These are phyloP conservation scores for Chrysolina oricalcia DNA, from an alignment of 2,888 invertebrate species.

Conservation along the genomic window DNA sequence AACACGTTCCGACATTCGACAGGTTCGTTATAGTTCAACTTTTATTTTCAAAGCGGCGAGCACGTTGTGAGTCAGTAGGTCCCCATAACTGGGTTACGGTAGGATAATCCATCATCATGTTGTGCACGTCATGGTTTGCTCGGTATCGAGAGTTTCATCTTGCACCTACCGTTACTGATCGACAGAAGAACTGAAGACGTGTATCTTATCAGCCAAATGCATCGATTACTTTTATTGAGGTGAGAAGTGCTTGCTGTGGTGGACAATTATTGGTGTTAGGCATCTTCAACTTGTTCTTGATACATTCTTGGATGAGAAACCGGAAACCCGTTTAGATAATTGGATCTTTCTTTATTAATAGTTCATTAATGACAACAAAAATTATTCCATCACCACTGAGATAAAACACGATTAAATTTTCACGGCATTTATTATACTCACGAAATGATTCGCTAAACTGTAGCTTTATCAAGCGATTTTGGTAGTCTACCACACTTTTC, in stretches of 20 bases:
- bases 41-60: constrained; percentile 29
- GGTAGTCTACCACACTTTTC: too few relatives aligned
- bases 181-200: background rate
- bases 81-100: constrained; percentile 43
- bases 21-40: constrained; percentile 30
- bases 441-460: too few relatives aligned
- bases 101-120: constrained; percentile 28
- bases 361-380: too few relatives aligned
- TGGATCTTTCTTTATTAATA: too few relatives aligned
- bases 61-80: constrained; percentile 45
- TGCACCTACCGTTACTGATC: constrained; percentile 13
- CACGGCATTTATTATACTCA: too few relatives aligned
- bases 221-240: constrained; percentile 8
- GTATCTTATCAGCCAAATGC: background rate
- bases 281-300: background rate
- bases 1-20: background rate
- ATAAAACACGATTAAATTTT: too few relatives aligned
- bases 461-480: too few relatives aligned
- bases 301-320: background rate
- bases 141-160: constrained; percentile 23
- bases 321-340: background rate
- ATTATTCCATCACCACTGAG: too few relatives aligned
- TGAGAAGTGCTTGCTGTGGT: constrained; percentile 1
- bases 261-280: background rate
- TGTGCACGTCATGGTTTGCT: constrained; percentile 10